These are phyloP conservation scores for Crotalus tigris DNA, from an alignment of 2,113 vertebrate species.

Conservation along the genomic window DNA sequence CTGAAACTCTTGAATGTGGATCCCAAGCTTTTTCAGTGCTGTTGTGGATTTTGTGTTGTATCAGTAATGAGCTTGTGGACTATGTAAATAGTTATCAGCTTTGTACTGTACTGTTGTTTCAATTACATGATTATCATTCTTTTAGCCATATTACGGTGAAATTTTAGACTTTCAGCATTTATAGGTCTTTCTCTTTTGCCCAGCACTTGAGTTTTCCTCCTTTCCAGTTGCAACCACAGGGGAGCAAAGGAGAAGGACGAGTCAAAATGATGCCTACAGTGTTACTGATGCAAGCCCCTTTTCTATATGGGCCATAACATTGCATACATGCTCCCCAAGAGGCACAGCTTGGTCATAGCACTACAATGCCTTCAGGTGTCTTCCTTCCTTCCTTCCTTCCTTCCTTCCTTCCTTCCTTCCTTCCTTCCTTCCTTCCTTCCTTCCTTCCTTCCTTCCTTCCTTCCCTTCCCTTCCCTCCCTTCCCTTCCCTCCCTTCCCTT, in stretches of 20 bases:
- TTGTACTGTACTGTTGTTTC: conserved; percentile 33
- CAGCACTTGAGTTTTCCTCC: neutral
- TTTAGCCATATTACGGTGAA: conserved; percentile 48
- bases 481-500: no score
- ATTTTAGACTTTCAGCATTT: conserved; percentile 48
- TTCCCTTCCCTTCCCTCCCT: neutral
- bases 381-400: neutral
- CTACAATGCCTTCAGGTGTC: neutral
- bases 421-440: neutral
- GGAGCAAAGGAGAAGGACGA: neutral
- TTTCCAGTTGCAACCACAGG: neutral
- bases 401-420: neutral
- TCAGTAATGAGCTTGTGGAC: neutral
- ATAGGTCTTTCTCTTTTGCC: conserved; percentile 20
- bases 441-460: neutral
- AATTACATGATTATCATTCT: conserved; percentile 47
- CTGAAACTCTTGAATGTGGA: conserved; percentile 4
- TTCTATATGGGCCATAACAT: neutral
- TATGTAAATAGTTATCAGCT: conserved; percentile 14
- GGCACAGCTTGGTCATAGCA: neutral
- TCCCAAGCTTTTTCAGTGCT: neutral
- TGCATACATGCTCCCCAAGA: neutral
- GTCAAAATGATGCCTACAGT: neutral
- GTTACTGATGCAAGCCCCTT: neutral
- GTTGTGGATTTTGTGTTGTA: neutral